Base-by-base conservation (phyloP, 2,888 invertebrate genomes). In the Choreutis nemorana region DNA sequence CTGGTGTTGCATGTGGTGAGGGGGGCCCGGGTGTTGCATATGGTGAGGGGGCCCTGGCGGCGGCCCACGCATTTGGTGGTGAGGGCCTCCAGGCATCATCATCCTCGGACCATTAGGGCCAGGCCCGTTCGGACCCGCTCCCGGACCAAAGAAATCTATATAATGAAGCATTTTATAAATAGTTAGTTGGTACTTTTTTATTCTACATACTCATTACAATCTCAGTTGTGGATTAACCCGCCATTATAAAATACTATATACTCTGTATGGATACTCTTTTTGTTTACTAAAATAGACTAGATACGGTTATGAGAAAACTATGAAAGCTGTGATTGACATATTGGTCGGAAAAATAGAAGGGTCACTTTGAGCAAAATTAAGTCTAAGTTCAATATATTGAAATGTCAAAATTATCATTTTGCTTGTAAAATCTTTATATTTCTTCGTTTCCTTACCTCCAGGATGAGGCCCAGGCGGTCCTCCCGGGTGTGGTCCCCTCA, bases 401-500 rank as follows among this genome's bases (percentile, higher is more conserved):
- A n/a, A n/a, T n/a, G n/a, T n/a, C n/a, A n/a, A n/a, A n/a, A n/a
- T n/a, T n/a, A n/a, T n/a, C n/a, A n/a, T n/a, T n/a, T n/a, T n/a
- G n/a, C n/a, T n/a, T n/a, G n/a, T n/a, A n/a, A n/a, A n/a, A n/a
- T n/a, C n/a, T n/a, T n/a, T n/a, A n/a, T n/a, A n/a, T n/a, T n/a
- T n/a, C n/a, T n/a, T n/a, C n/a, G n/a, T n/a, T n/a, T n/a, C 21
- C 33, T 50, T 68, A 79, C 78, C 83, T 67, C 81, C 84, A 36
- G 80, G 80, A 41, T 84, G 84, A 1, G 83, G 81, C 42, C 83
- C 83, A 43, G 83, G 81, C 22, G 83, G 82, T 29, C 83, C 83
- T 14, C 82, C 81, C 3, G 83, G 83, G 50, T 84, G 84, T 2
- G 72, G 72, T 44, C 86, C 85, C 46, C 87, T 81, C 56, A 82